These are phyloP conservation scores for Betta splendens DNA, from an alignment of 2,797 vertebrate genomes.

Conservation along the genomic window DNA sequence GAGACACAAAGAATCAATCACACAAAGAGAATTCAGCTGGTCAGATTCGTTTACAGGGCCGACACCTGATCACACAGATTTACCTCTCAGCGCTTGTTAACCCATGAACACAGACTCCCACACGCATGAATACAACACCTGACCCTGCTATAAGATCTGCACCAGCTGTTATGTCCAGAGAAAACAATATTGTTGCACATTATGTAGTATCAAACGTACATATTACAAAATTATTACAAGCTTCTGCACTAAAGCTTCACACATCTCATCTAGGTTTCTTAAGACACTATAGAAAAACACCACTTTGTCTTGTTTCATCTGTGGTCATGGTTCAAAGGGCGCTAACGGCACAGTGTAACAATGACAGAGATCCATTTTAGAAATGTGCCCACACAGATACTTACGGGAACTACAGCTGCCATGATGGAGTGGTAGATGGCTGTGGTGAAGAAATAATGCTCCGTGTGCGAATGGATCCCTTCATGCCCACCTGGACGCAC, in stretches of 20 bases:
- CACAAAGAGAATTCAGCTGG: conserved; percentile 29
- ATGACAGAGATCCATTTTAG: background rate
- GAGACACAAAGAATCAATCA: conserved; percentile 23
- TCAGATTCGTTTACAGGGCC: conserved; percentile 59
- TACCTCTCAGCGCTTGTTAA: conserved; percentile 15
- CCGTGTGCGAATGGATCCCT: background rate
- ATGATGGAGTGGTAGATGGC: conserved; percentile 46
- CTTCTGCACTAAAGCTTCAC: background rate
- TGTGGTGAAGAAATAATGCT: conserved; percentile 7
- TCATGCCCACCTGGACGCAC: conserved; percentile 18
- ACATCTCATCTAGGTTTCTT: background rate
- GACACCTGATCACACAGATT: conserved; percentile 46
- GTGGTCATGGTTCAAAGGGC: background rate
- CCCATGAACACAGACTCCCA: background rate
- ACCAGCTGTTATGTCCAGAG: background rate
- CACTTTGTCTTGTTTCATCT: background rate
- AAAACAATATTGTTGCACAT: background rate
- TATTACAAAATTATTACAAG: background rate
- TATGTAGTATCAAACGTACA: background rate
- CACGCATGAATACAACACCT: conserved; percentile 3
- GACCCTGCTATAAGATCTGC: background rate
- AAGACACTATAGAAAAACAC: background rate
- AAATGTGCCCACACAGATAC: conserved; percentile 37
- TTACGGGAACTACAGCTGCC: conserved; percentile 80
- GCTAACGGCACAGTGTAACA: background rate